phyloP scores from a whole-genome alignment of 2,113 vertebrate genomes.

The Cyphotilapia sp. region DNA sequence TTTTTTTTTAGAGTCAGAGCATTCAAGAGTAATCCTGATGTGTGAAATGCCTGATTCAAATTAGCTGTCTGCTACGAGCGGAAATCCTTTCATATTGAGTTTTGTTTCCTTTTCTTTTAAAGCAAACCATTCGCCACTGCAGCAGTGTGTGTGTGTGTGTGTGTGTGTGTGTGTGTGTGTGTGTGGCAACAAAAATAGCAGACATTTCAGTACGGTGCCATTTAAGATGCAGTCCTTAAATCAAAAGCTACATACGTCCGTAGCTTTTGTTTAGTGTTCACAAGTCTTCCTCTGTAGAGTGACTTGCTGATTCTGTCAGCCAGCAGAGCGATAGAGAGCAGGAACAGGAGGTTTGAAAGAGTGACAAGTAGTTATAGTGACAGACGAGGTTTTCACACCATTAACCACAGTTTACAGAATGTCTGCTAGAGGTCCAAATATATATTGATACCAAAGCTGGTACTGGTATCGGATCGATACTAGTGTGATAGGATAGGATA shows the following conservation, averaged over 20 bases:
- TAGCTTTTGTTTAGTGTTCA: background rate
- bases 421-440: background rate
- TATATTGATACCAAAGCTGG: background rate
- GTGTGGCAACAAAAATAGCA: background rate
- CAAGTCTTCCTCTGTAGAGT: background rate
- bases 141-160: background rate
- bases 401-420: background rate
- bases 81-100: background rate
- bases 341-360: background rate
- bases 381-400: background rate
- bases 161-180: background rate
- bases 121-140: background rate
- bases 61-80: background rate
- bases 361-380: rapidly evolving
- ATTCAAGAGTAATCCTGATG: background rate
- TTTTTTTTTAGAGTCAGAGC: background rate
- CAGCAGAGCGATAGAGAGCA: background rate
- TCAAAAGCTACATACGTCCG: background rate
- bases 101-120: background rate
- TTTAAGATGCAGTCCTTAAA: background rate
- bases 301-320: background rate
- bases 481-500: background rate
- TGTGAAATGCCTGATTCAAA: background rate
- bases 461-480: background rate
- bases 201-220: background rate